Percentiles rank a stretch among this genome's conserved stretches.
These are phyloP conservation scores for Glyphotaelius pellucidus DNA, from an alignment of 2,888 invertebrate genomes.

Conservation along the genomic window DNA sequence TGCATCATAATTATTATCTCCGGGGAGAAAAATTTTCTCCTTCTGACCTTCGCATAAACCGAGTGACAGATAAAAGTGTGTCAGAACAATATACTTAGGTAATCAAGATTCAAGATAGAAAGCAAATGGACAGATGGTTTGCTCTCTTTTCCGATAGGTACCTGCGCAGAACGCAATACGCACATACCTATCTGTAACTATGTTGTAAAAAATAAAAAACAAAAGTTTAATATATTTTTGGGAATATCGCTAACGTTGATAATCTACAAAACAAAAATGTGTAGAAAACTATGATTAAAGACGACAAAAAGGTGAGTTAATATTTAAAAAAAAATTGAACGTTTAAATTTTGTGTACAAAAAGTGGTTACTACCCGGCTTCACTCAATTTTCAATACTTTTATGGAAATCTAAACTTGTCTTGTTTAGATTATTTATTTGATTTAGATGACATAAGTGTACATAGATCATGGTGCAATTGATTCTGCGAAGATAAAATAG, in stretches of 20 bases:
- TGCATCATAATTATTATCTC: neutral
- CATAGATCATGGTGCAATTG: neutral
- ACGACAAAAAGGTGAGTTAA: neutral
- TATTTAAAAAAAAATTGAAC: neutral
- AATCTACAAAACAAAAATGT: neutral
- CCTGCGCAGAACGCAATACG: neutral
- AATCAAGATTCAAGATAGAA: slow-evolving; percentile 5
- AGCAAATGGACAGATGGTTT: neutral
- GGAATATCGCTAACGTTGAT: neutral
- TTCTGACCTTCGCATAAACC: neutral
- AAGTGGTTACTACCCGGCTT: neutral
- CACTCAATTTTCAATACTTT: neutral
- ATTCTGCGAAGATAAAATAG: neutral
- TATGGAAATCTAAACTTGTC: too few relatives aligned
- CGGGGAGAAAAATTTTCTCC: neutral
- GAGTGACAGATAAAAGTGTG: slow-evolving; percentile 19
- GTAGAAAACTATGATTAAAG: neutral
- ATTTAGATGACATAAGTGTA: neutral
- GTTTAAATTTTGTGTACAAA: neutral
- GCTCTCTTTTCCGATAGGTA: neutral
- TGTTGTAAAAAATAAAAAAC: neutral
- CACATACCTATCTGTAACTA: neutral
- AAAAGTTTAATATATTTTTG: neutral
- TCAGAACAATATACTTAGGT: slow-evolving; percentile 2
- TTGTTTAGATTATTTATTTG: too few relatives aligned